Evolutionary conservation across 35 echinoderm and acorn worm species (phyloP), one percentile per base, ranked within the genome.

Genomic region (Lytechinus pictus): DNA sequence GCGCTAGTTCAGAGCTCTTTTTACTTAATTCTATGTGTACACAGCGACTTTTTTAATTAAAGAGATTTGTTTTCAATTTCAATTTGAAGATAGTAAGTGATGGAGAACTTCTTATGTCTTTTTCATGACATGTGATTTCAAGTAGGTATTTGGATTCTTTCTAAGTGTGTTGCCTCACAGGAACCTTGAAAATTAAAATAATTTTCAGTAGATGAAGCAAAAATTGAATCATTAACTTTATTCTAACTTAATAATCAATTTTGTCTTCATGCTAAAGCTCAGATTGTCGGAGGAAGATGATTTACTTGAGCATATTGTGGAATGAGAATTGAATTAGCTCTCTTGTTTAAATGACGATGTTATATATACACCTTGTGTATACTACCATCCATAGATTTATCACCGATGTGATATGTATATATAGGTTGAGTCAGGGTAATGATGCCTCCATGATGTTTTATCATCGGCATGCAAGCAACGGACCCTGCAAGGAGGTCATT

Each of bases 391-490:
- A 79, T 79, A 79, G 66, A 79, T 79, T 79, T 79, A 79, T 79
- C 8, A 8, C 66, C n/a, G 66, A 79, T 79, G 66, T 19, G 66
- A 79, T 79, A 79, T 24, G 16, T 79, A 19, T 79, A 19, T 79
- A 79, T 79, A 79, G 66, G 2, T 79, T 27, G 66, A 79, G 66
- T n/a, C 66, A 79, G 66, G 0, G 66, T 79, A 79, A 79, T 79
- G 66, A 79, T 79, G 66, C 66, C 6, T 79, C 66, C 66, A 79
- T 79, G 66, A 79, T n/a, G 66, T 79, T 79, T 71, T 79, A 79
- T 79, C 66, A 7, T 79, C 66, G 21, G 66, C 66, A 79, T 79
- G 66, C 66, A 79, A 79, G 66, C 66, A 4, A 79, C n/a, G 16
- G 66, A n/a, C n/a, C 11, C 28, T 21, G 4, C n/a, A 16, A 13